phyloP scores from a whole-genome alignment of 2,888 invertebrate genomes.

The Bedellia somnulentella region DNA sequence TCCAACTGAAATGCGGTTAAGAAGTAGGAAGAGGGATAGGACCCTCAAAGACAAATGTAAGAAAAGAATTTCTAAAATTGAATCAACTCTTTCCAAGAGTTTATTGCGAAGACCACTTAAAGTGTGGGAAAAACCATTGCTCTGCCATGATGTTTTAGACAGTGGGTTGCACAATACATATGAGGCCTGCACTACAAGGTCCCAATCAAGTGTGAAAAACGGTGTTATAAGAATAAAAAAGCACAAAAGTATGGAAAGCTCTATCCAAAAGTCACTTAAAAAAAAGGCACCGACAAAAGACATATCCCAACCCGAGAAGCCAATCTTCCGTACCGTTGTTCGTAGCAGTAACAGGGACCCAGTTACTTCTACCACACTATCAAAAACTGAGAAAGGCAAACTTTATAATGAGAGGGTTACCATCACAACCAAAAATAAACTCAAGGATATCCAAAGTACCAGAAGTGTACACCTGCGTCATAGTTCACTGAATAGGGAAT shows the following conservation, averaged over 20 bases:
- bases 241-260: conserved; percentile 40
- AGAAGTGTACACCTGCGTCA: conserved; percentile 39
- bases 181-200: conserved; percentile 33
- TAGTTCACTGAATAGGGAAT: conserved; percentile 40
- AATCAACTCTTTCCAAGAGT: conserved; percentile 22
- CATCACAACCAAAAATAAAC: conserved; percentile 23
- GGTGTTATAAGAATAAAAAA: conserved; percentile 33
- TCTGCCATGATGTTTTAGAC: conserved; percentile 18
- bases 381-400: conserved; percentile 19
- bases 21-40: conserved; percentile 67
- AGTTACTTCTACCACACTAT: conserved; percentile 28
- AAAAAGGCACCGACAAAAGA: conserved; percentile 33
- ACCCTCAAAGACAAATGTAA: conserved; percentile 45
- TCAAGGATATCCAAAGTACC: conserved; percentile 33
- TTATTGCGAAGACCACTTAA: conserved; percentile 22
- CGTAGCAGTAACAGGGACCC: conserved; percentile 32
- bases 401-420: conserved; percentile 28
- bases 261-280: conserved; percentile 23
- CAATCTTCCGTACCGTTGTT: conserved; percentile 50
- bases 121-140: conserved; percentile 38
- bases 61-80: conserved; percentile 26
- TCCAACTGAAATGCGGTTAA: conserved; percentile 66
- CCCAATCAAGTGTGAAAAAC: conserved; percentile 34
- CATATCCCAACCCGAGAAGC: conserved; percentile 21
- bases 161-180: conserved; percentile 29